Base-by-base conservation (phyloP, 2,797 vertebrate genomes). In the Urophycis tenuis region DNA sequence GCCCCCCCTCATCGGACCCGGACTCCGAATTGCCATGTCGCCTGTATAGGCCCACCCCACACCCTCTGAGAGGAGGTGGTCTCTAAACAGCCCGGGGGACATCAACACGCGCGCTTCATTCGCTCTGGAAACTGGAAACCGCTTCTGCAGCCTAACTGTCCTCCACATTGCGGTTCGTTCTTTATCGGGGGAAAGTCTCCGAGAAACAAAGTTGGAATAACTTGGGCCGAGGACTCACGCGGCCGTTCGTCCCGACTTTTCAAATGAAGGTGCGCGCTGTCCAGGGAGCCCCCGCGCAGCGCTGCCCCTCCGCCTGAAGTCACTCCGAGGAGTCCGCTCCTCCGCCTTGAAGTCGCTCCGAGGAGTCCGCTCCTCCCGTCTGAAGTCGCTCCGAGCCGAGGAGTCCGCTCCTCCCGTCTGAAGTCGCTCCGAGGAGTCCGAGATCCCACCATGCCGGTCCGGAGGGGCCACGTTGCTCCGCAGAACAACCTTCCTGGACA, bases 401-500 rank as follows among this genome's bases (percentile, higher is more conserved):
- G n/a, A n/a, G n/a, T n/a, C n/a, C n/a, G n/a, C n/a, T n/a, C n/a
- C n/a, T n/a, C n/a, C n/a, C n/a, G 35, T 36, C 35, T 9, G 12
- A 39, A 39, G 36, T 73, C 12, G 1, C 31, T n/a, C n/a, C n/a
- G n/a, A n/a, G 8, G 14, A 74, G 86, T n/a, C n/a, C n/a, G n/a
- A 93, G 81, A 14, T 84, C 84, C 77, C 49, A 94, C 91, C 88
- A 96, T 96, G 96, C 96, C 96, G 80, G 96, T 97, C 83, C 94
- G 96, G 84, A 93, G 96, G 89, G 96, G 96, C 87, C 96, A 98
- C 90, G 96, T 98, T 91, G 96, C 96, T 76, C 96, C 95, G 53
- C 96, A 97, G 89, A 98, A 98, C 92, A 97, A 91, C 96, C 85
- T 98, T 98, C 91, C 92, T 98, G 88, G 96, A 98, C 88, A 97